Percentiles rank a stretch among this genome's conserved stretches.
Conservation (phyloP, 2,888 invertebrate species). For the Acleris laterana region DNA sequence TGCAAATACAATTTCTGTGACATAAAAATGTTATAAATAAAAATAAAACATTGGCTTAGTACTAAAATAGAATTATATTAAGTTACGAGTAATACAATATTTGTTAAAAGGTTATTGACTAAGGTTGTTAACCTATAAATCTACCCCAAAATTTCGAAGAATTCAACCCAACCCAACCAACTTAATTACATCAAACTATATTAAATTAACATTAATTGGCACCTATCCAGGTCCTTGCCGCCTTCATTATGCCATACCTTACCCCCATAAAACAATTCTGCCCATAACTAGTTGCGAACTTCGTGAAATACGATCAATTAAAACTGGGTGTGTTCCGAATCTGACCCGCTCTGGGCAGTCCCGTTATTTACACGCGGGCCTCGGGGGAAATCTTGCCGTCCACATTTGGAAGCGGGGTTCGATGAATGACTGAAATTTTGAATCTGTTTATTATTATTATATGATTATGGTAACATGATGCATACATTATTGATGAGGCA, state of each 20-base stretch:
- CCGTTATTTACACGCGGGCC: constrained; percentile 41
- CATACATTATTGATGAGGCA: too few species aligned
- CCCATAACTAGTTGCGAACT: constrained; percentile 53
- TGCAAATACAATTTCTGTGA: too few species aligned
- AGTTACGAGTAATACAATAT: neutral
- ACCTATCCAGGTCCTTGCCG: constrained; percentile 24
- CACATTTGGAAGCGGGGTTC: constrained; percentile 31
- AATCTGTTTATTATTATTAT: constrained; percentile 7
- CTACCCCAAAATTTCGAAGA: neutral
- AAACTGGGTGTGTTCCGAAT: constrained; percentile 43
- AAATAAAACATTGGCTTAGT: too few species aligned
- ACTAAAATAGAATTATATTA: neutral
- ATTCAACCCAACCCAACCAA: constrained; percentile 9
- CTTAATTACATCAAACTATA: constrained; percentile 34
- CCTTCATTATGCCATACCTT: constrained; percentile 47
- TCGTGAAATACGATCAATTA: constrained; percentile 63
- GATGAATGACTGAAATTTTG: constrained; percentile 24
- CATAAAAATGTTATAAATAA: too few species aligned
- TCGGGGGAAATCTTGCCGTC: constrained; percentile 45
- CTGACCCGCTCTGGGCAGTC: constrained; percentile 34
- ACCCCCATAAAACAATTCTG: constrained; percentile 50
- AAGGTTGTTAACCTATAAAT: neutral
- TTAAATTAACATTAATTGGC: constrained; percentile 33
- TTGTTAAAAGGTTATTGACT: neutral
- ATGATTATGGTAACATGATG: neutral